phyloP scores from a whole-genome alignment of 2,888 invertebrate genomes.

The Lycocerus yunnanus region DNA sequence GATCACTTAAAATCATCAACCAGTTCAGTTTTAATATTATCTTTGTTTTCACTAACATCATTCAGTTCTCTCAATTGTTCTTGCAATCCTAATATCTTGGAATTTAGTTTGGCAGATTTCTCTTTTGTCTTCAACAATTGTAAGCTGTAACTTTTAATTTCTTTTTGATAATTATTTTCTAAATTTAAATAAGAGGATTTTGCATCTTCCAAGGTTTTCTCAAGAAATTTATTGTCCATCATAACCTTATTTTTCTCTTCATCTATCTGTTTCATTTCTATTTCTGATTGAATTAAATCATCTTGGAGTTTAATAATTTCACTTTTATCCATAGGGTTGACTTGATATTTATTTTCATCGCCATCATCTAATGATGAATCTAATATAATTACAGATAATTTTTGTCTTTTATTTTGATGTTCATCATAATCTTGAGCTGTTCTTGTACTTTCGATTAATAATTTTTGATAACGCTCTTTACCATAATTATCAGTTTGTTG shows the following conservation, averaged over 20 bases:
- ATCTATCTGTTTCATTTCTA: not conserved
- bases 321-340: not conserved
- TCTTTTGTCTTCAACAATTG: not conserved
- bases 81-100: not conserved
- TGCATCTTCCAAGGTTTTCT: slow-evolving; percentile 7
- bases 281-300: not conserved
- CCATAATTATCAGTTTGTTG: not conserved
- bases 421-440: not conserved
- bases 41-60: not conserved
- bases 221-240: not conserved
- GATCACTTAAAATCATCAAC: not conserved
- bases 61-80: not conserved
- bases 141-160: not conserved
- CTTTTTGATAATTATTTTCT: not conserved
- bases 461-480: not conserved
- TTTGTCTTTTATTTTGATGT: not conserved
- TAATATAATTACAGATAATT: not conserved
- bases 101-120: not conserved
- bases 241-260: not conserved
- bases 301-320: not conserved
- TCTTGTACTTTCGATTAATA: not conserved
- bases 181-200: not conserved
- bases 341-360: not conserved
- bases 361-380: not conserved
- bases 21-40: not conserved